Conservation (phyloP, 2,797 vertebrate species). For the Semotilus atromaculatus region DNA sequence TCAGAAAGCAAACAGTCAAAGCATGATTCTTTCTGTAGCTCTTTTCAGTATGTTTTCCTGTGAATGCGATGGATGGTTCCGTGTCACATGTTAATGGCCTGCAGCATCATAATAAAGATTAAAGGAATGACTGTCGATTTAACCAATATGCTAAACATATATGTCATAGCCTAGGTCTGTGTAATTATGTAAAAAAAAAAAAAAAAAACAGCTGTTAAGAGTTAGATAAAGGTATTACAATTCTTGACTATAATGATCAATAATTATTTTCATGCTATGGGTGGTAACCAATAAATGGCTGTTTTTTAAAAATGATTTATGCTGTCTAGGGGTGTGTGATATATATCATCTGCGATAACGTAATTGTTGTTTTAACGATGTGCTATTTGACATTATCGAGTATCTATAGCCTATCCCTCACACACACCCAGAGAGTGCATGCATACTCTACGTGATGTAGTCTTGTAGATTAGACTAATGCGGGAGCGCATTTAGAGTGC, state of each 20-base stretch:
- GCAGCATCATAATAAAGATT: slow-evolving; percentile 9
- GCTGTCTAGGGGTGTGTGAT: no score
- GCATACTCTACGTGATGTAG: no score
- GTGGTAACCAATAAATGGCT: not conserved
- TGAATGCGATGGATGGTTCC: slow-evolving; percentile 21
- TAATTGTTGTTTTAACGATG: no score
- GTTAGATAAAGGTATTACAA: not conserved
- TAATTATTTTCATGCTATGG: not conserved
- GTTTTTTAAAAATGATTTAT: not conserved
- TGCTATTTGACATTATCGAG: no score
- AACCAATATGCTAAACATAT: not conserved
- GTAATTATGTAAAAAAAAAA: not conserved
- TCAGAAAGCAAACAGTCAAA: slow-evolving; percentile 54
- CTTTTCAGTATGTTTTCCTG: slow-evolving; percentile 30
- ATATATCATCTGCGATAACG: no score
- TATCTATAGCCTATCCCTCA: no score
- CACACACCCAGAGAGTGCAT: no score
- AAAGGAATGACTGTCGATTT: not conserved
- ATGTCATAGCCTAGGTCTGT: not conserved
- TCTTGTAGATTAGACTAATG: no score
- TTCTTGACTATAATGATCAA: not conserved
- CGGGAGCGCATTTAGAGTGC: no score
- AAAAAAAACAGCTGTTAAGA: not conserved
- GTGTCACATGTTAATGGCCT: slow-evolving; percentile 25
- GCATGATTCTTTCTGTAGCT: slow-evolving; percentile 24